A percentile compares a stretch with the other conserved stretches of the same genome.
Evolutionary conservation across 1,140 invertebrate genomes (phyloP).

Genomic region (Lasioglossum albipes): DNA sequence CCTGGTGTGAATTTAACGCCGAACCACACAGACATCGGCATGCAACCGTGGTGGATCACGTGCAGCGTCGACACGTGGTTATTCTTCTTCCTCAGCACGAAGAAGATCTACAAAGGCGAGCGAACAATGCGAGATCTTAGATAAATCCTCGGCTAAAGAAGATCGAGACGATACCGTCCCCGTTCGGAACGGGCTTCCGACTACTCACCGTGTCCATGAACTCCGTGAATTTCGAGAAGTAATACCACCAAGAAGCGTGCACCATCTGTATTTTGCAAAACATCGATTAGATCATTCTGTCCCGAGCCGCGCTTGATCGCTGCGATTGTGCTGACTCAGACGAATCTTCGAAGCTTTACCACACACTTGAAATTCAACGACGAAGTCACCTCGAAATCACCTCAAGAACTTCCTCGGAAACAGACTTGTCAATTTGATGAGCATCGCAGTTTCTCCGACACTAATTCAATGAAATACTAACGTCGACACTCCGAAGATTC

Average conservation of each 20-base stretch:
- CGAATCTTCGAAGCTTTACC: constrained; percentile 20
- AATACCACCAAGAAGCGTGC: constrained; percentile 97
- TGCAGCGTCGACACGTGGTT: constrained; percentile 95
- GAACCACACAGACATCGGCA: constrained; percentile 98
- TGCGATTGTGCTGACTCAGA: not conserved
- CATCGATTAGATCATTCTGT: constrained; percentile 43
- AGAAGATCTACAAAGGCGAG: constrained; percentile 90
- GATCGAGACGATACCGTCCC: not conserved
- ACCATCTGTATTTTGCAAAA: constrained; percentile 88
- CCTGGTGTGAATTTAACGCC: constrained; percentile 96
- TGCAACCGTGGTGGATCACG: constrained; percentile 97
- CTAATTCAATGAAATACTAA: too few relatives aligned
- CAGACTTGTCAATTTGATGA: too few relatives aligned
- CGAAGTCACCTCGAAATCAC: too few relatives aligned
- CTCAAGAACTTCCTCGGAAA: too few relatives aligned
- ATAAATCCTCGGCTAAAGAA: not conserved
- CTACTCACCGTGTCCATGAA: constrained; percentile 96
- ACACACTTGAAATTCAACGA: too few relatives aligned
- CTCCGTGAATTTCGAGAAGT: constrained; percentile 96
- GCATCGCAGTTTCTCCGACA: too few relatives aligned
- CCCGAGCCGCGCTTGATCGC: not conserved
- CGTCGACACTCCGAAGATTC: constrained; percentile 11
- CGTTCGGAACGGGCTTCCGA: not conserved
- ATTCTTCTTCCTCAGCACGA: constrained; percentile 95
- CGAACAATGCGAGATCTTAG: constrained; percentile 1